These are phyloP conservation scores for Cariama cristata DNA, from an alignment of 2,113 vertebrate species.

Conservation along the genomic window DNA sequence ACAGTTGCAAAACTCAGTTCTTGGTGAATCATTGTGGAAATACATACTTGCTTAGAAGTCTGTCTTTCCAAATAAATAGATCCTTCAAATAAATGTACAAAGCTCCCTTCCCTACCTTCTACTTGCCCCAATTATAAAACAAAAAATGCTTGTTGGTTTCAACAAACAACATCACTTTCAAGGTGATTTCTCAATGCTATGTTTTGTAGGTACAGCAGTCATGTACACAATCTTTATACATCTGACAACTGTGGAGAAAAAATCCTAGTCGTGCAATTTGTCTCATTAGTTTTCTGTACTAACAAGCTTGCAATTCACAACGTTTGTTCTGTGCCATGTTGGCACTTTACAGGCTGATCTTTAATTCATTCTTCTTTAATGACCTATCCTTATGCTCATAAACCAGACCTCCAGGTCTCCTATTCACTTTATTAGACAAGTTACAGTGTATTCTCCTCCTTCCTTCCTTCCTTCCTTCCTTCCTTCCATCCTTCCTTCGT, in stretches of 20 bases:
- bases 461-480: too few relatives aligned
- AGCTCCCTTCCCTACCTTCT: background rate
- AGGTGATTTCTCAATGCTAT: background rate
- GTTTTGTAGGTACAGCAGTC: background rate
- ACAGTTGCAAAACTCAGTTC: background rate
- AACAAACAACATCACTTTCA: background rate
- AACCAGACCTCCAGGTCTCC: background rate
- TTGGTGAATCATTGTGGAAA: slow-evolving; percentile 3
- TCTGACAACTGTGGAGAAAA: background rate
- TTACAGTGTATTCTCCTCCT: background rate
- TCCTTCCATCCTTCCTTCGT: background rate
- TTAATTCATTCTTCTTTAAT: slow-evolving; percentile 32
- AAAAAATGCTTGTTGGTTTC: slow-evolving; percentile 4
- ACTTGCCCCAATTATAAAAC: background rate
- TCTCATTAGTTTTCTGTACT: background rate
- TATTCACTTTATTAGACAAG: background rate
- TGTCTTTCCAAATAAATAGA: background rate
- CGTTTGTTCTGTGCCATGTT: background rate
- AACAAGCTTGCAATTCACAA: background rate
- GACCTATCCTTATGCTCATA: background rate
- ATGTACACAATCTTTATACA: background rate
- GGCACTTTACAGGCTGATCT: slow-evolving; percentile 7
- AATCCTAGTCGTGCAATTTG: background rate
- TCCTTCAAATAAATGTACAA: background rate
- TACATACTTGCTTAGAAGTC: background rate